Evolutionary conservation across 2,113 vertebrate species (phyloP), one percentile per base, ranked within the genome.

Genomic region (Regulus satrapa): DNA sequence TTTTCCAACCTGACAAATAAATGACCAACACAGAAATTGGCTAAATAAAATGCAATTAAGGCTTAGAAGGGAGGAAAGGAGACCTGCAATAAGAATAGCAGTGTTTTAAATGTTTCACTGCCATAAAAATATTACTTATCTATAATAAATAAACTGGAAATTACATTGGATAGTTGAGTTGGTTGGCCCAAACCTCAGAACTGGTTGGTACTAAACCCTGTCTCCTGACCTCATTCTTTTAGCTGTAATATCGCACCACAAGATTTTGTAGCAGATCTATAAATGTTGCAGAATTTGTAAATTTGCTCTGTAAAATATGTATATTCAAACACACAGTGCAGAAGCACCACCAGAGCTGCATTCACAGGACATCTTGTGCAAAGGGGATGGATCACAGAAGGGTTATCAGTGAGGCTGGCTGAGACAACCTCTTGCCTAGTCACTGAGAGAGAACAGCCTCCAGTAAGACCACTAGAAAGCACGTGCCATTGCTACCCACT

Each of bases 311-410:
- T 41, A 63, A 75, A 78, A 55, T 24, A 3, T 21, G 6, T 36
- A 4, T 25, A 26, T 72, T 75, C 31, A 51, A 38, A 41, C 63
- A 56, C 11, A 52, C 5, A n/a, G n/a, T n/a, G 26, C 54, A 43
- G 32, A 21, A 64, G 31, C 3, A 1, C 14, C 14, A 10, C 10
- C 55, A 69, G 45, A 55, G 38, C 24, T 58, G 49, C 25, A 13
- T 8, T 46, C 46, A 58, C 28, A 40, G 40, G 31, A 23, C 1
- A 1, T 29, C 31, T 51, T 0, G 0, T 32, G 40, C 0, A 0
- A 45, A 0, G 0, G 12, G 1, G 0, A 43, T 9, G 2, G 45
- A 15, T 62, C 38, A 52, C 29, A 49, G 25, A 31, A 55, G 19
- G 12, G 20, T 0, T 36, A 28, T 16, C 45, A 59, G 14, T 0